These are phyloP conservation scores for Lasioglossum zephyrum DNA, from an alignment of 2,888 invertebrate genomes.

Conservation along the genomic window DNA sequence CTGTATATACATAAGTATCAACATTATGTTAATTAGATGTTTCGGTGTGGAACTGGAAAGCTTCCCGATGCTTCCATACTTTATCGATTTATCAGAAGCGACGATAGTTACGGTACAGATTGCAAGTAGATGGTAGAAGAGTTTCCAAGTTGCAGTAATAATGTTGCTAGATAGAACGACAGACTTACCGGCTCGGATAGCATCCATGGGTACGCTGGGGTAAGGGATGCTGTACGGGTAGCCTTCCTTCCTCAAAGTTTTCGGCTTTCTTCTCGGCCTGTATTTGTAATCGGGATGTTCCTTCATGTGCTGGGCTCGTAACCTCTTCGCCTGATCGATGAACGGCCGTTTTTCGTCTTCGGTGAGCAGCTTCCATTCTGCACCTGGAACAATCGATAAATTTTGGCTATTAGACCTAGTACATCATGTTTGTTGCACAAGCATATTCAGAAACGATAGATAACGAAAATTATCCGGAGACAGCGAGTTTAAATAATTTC, in stretches of 20 bases:
- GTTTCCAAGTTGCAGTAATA: not conserved
- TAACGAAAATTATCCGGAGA: not conserved
- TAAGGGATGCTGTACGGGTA: conserved; percentile 97
- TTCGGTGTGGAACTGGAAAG: not conserved
- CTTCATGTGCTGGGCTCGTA: conserved; percentile 97
- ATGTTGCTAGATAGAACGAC: not conserved
- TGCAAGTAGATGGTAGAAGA: not conserved
- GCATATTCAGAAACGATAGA: not conserved
- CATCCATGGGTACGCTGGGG: conserved; percentile 95
- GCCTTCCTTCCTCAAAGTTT: conserved; percentile 94
- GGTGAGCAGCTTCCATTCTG: conserved; percentile 97
- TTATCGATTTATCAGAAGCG: conserved; percentile 1
- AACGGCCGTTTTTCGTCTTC: conserved; percentile 98
- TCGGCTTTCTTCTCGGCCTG: conserved; percentile 94
- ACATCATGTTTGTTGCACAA: not conserved
- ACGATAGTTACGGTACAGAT: not conserved
- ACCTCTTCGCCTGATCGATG: conserved; percentile 98
- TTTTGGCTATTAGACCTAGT: conserved; percentile 16
- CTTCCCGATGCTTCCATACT: not conserved
- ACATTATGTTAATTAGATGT: not conserved
- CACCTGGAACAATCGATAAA: conserved; percentile 87
- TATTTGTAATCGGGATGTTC: conserved; percentile 98
- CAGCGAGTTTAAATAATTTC: not conserved
- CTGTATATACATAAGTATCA: no score
- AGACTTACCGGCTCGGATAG: conserved; percentile 90